Evolutionary conservation across 1,140 invertebrate genomes (phyloP), one percentile per base, ranked within the genome.

Genomic region (Coptotermes formosanus): DNA sequence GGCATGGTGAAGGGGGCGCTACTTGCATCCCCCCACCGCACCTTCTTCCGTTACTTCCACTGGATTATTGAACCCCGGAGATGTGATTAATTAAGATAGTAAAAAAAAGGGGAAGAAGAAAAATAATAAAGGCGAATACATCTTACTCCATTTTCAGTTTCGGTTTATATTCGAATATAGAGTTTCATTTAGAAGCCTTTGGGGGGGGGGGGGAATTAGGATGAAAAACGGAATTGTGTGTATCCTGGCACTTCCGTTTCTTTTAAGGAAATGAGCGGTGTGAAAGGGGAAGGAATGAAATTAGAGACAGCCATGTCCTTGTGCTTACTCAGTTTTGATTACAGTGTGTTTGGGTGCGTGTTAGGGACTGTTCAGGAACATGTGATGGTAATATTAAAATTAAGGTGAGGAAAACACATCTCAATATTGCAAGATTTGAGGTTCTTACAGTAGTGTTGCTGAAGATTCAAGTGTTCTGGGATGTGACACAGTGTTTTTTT

Each of bases 161-260:
- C n/a, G 14, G 64, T 75, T 75, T 75, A 75, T 75, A 30, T 75
- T 75, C n/a, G 64, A 75, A 30, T 75, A 75, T 75, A 75, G n/a
- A 75, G 64, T 75, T 75, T 75, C 64, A 75, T 30, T 30, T 75
- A 75, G 64, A 75, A 75, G 64, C 25, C 30, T 75, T 64, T n/a
- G 38, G 38, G 38, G 38, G 38, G 38, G 38, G 19, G n/a, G n/a
- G 64, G 64, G 30, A 75, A 75, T 75, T 75, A 25, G 64, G 64
- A 75, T 75, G 64, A 75, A 75, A 64, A 75, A 75, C 64, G 64
- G 64, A 75, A 75, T 75, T 75, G 64, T 75, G 64, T 75, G 14
- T 75, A 30, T 75, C n/a, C 19, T 75, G 64, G 1, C 25, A 30
- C 64, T 75, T 30, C 25, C 64, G 64, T 75, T 75, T 30, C 64